A percentile compares a stretch with the other conserved stretches of the same genome.
Evolutionary conservation across 2,113 vertebrate genomes (phyloP).

Genomic region (Rhinopomastus cyanomelas): DNA sequence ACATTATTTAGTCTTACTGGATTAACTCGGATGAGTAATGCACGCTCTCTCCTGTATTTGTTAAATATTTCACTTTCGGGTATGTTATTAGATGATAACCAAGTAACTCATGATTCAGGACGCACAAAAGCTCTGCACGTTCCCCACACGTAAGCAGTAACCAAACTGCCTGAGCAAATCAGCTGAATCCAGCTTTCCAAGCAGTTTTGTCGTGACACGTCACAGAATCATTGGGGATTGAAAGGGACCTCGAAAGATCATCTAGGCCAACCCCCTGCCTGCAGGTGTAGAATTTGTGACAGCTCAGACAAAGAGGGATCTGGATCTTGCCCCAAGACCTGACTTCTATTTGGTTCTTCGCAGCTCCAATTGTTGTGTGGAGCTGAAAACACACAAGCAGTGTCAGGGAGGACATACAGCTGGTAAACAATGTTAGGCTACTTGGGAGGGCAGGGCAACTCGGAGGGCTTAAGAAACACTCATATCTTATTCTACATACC

Average conservation of each 20-base stretch:
- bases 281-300: neutral
- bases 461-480: neutral
- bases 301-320: neutral
- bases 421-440: neutral
- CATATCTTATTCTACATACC: neutral
- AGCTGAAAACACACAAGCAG: neutral
- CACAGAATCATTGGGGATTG: too few relatives aligned
- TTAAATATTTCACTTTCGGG: neutral
- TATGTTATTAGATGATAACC: neutral
- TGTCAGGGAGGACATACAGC: neutral
- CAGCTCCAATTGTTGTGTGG: neutral
- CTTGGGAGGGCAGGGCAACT: neutral
- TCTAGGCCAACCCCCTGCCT: too few relatives aligned
- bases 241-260: too few relatives aligned
- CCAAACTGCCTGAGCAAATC: neutral
- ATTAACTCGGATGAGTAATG: neutral
- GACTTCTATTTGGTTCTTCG: neutral
- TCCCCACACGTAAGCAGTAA: too few relatives aligned
- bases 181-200: neutral
- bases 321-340: neutral
- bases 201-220: neutral
- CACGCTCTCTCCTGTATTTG: neutral
- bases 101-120: neutral
- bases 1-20: slow-evolving; percentile 15
- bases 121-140: neutral